These are phyloP conservation scores for Macrochelys suwanniensis DNA, from an alignment of 2,797 vertebrate genomes.

Conservation along the genomic window DNA sequence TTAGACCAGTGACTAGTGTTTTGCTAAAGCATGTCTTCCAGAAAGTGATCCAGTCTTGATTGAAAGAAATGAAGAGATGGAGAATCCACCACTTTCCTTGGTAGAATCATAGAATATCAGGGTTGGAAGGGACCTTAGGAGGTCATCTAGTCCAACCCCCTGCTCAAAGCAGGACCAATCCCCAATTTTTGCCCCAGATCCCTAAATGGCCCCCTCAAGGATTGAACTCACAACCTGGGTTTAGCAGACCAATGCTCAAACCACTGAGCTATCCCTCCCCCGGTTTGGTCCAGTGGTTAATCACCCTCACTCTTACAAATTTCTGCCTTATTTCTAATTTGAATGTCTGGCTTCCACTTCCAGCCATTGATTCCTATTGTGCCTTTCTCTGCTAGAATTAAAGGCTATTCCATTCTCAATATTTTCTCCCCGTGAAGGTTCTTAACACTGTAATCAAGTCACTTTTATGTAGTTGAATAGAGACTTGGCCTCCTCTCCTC, in stretches of 20 bases:
- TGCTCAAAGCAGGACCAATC: too few species aligned
- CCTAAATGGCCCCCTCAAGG: too few species aligned
- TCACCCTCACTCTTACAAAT: neutral
- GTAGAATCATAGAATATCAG: neutral
- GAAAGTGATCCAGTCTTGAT: neutral
- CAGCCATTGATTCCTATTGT: neutral
- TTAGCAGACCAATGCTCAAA: too few species aligned
- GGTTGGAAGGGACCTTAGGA: too few species aligned
- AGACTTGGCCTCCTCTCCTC: neutral
- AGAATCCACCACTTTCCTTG: neutral
- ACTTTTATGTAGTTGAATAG: neutral
- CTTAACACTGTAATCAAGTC: neutral
- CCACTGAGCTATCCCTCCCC: too few species aligned
- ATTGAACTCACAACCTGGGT: too few species aligned
- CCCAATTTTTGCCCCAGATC: too few species aligned
- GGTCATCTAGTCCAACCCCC: too few species aligned
- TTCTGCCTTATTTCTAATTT: neutral
- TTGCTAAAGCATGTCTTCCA: neutral
- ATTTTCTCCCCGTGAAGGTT: too few species aligned
- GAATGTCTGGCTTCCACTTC: neutral
- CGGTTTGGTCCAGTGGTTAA: neutral
- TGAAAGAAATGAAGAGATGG: neutral
- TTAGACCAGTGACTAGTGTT: neutral
- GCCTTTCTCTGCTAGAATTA: neutral
- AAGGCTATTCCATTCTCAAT: neutral